These are phyloP conservation scores for Sussaba pulchella DNA, from an alignment of 2,888 invertebrate species.

Conservation along the genomic window DNA sequence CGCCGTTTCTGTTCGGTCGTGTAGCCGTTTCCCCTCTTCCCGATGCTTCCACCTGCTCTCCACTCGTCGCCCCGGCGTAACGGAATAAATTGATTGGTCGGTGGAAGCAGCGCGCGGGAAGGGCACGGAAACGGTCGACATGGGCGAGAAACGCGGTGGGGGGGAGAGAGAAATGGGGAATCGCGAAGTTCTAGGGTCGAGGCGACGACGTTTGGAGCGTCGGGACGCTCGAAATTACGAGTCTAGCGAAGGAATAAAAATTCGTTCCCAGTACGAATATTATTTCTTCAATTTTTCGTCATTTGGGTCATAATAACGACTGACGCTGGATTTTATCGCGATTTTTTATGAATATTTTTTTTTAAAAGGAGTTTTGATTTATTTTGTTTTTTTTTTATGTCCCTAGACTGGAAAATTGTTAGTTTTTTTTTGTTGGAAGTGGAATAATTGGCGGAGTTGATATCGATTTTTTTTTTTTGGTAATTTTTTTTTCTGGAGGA, in stretches of 20 bases:
- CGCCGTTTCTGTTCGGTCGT: not conserved
- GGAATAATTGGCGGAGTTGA: too few relatives aligned
- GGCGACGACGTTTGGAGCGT: slow-evolving; percentile 46
- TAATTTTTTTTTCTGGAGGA: too few relatives aligned
- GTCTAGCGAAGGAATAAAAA: not conserved
- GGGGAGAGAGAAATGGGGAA: slow-evolving; percentile 35
- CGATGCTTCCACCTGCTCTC: slow-evolving; percentile 50
- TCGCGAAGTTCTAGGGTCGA: slow-evolving; percentile 47
- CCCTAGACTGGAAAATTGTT: too few relatives aligned
- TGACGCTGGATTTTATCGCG: too few relatives aligned
- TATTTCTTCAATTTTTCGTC: not conserved
- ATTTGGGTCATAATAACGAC: too few relatives aligned
- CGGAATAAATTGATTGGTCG: slow-evolving; percentile 65
- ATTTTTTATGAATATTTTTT: too few relatives aligned
- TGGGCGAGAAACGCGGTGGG: not conserved
- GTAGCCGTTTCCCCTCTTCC: slow-evolving; percentile 1
- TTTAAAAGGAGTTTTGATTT: too few relatives aligned
- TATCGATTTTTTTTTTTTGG: too few relatives aligned
- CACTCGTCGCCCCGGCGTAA: slow-evolving; percentile 52
- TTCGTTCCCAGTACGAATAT: not conserved
- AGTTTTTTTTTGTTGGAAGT: too few relatives aligned
- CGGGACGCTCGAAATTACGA: slow-evolving; percentile 43
- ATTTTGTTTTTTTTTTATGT: too few relatives aligned
- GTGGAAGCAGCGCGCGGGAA: slow-evolving; percentile 42
- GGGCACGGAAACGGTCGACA: not conserved